Evolutionary conservation across 2,113 vertebrate species (phyloP), one percentile per base, ranked within the genome.

Genomic region (Seriola aureovittata): DNA sequence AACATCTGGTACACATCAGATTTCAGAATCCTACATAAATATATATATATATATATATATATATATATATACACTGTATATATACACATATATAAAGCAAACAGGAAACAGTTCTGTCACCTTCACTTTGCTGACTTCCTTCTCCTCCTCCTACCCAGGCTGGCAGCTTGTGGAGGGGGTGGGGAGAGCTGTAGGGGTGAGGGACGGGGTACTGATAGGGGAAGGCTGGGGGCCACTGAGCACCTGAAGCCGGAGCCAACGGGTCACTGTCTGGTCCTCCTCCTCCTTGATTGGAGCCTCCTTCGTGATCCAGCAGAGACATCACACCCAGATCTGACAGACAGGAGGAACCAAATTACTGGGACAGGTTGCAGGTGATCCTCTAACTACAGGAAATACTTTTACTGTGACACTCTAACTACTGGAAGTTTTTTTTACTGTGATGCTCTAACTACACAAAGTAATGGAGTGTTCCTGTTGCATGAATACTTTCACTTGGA

Each of bases 151-250:
- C 95, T 32, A 94, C 91, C 0, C 95, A 95, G 91, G 91, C 90
- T 91, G 95, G 60, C 93, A 92, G 80, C 95, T 94, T 68, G 0
- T 95, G 96, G 79, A 96, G 94, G 0, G 95, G 96, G 64, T 96
- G 96, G 0, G 97, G 96, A 0, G 97, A 96, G 89, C 96, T 97
- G 91, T 98, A 97, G 65, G 97, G 98, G 87, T 97, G 97, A 70
- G 97, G 97, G 0, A 97, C 91, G 0, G 97, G 96, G 85, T 97
- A 97, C 83, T 97, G 97, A 88, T 97, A 97, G 0, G 97, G 97
- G 88, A 97, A 97, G 59, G 96, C 94, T 67, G 97, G 95, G 67
- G 97, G 96, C 97, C 97, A 97, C 46, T 50, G 3, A 96, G 96
- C n/a, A 95, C 96, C 71, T 2, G 69, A 8, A 0, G 96, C 96